Evolutionary conservation across 2,888 invertebrate genomes (phyloP).

Genomic region (Brachyopa scutellaris): DNA sequence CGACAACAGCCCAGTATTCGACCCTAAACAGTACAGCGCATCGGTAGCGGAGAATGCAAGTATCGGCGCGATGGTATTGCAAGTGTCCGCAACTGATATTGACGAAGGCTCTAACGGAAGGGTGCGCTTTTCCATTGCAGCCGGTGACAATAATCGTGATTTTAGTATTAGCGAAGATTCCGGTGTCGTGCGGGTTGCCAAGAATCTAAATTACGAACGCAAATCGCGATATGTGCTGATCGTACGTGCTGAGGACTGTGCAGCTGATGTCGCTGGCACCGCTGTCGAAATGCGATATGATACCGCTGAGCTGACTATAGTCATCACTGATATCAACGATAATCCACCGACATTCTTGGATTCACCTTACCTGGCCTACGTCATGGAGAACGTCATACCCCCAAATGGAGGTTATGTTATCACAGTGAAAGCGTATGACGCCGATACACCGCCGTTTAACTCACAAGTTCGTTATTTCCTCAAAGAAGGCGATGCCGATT

Average conservation of each 20-base stretch:
- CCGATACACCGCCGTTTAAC: conserved; percentile 94
- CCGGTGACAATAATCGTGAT: conserved; percentile 94
- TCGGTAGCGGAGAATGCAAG: conserved; percentile 96
- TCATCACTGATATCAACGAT: conserved; percentile 95
- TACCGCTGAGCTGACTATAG: conserved; percentile 91
- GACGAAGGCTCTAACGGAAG: conserved; percentile 95
- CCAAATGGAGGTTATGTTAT: conserved; percentile 90
- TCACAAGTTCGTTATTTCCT: conserved; percentile 95
- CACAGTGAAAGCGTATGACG: conserved; percentile 93
- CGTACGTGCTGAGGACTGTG: conserved; percentile 94
- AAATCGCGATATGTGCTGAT: conserved; percentile 91
- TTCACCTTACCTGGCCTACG: conserved; percentile 96
- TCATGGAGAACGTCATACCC: conserved; percentile 95
- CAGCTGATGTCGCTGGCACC: conserved; percentile 85
- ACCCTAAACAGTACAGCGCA: conserved; percentile 94
- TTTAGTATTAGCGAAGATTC: conserved; percentile 96
- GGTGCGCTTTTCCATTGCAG: conserved; percentile 93
- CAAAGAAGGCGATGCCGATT: conserved; percentile 94
- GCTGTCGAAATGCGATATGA: conserved; percentile 84
- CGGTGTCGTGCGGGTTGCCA: conserved; percentile 94
- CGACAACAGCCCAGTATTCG: conserved; percentile 94
- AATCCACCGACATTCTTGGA: conserved; percentile 96
- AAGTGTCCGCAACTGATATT: conserved; percentile 94
- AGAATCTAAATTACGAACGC: conserved; percentile 96
- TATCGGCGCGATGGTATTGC: conserved; percentile 94